A percentile compares a stretch with the other conserved stretches of the same genome.
phyloP scores from a whole-genome alignment of 2,113 vertebrate species.

The Myiagra hebetior region DNA sequence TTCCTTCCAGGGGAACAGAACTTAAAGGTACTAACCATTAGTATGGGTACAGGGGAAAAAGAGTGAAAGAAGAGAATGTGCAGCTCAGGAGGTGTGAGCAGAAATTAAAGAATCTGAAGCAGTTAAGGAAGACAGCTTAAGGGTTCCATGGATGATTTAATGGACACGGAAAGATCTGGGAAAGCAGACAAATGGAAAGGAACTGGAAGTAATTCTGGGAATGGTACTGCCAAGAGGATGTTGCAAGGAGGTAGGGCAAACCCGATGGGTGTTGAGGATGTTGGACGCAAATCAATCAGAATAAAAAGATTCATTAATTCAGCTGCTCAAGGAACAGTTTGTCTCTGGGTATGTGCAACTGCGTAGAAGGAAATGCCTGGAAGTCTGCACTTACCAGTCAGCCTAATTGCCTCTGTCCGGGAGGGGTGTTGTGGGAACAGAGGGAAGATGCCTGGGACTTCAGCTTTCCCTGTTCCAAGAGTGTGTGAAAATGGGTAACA shows the following conservation, averaged over 20 bases:
- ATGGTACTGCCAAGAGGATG: background rate
- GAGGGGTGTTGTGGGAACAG: background rate
- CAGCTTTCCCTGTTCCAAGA: background rate
- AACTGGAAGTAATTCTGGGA: slow-evolving; percentile 14
- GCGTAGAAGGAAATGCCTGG: slow-evolving; percentile 51
- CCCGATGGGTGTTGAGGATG: background rate
- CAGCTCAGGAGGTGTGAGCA: background rate
- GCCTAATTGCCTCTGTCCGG: background rate
- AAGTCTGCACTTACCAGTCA: background rate
- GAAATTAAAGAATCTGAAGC: background rate
- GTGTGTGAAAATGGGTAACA: background rate
- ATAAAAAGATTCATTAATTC: slow-evolving; percentile 13
- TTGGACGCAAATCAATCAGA: slow-evolving; percentile 8
- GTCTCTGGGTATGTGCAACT: slow-evolving; percentile 18
- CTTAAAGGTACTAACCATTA: background rate
- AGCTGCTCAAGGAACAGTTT: slow-evolving; percentile 29
- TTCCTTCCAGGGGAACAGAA: background rate
- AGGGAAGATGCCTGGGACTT: background rate
- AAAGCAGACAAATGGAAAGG: background rate
- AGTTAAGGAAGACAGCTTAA: background rate
- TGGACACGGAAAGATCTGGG: background rate
- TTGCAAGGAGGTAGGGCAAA: background rate
- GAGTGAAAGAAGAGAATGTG: background rate
- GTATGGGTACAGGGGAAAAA: background rate
- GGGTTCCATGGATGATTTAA: background rate